phyloP scores from a whole-genome alignment of 1,140 invertebrate species.

The Pogonomyrmex barbatus region DNA sequence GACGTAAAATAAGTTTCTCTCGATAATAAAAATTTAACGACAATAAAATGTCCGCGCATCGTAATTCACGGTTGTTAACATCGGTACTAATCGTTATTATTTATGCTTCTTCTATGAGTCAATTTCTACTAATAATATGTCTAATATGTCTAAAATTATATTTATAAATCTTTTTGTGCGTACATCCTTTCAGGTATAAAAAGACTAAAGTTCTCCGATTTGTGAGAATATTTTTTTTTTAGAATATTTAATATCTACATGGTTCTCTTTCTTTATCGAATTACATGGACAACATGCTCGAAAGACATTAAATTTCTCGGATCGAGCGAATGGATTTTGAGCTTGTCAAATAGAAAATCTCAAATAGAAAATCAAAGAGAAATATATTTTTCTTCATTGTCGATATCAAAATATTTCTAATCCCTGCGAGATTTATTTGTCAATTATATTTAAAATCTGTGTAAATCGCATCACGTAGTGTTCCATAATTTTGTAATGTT shows the following conservation, averaged over 20 bases:
- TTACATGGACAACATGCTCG: constrained; percentile 23
- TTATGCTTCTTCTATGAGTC: neutral
- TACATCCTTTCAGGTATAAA: constrained; percentile 27
- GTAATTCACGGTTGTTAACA: constrained; percentile 19
- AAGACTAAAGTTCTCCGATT: constrained; percentile 14
- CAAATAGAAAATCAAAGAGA: constrained; percentile 41
- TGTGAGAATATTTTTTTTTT: neutral
- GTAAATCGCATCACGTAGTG: neutral
- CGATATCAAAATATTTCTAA: constrained; percentile 15
- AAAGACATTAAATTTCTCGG: constrained; percentile 27
- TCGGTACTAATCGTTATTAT: constrained; percentile 23
- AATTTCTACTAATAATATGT: constrained; percentile 2
- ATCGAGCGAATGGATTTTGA: constrained; percentile 25
- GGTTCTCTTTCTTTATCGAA: neutral
- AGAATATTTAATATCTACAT: constrained; percentile 41
- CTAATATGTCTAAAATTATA: constrained; percentile 32
- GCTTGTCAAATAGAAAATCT: constrained; percentile 34
- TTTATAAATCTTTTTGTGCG: constrained; percentile 16
- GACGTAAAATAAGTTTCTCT: constrained; percentile 38
- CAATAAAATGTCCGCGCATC: constrained; percentile 19
- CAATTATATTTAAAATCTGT: constrained; percentile 1
- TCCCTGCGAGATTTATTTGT: neutral
- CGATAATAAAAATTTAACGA: constrained; percentile 36
- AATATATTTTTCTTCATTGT: constrained; percentile 13
- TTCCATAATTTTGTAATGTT: constrained; percentile 23